These are phyloP conservation scores for Calephelis perditalis DNA, from an alignment of 2,888 invertebrate species.

Conservation along the genomic window DNA sequence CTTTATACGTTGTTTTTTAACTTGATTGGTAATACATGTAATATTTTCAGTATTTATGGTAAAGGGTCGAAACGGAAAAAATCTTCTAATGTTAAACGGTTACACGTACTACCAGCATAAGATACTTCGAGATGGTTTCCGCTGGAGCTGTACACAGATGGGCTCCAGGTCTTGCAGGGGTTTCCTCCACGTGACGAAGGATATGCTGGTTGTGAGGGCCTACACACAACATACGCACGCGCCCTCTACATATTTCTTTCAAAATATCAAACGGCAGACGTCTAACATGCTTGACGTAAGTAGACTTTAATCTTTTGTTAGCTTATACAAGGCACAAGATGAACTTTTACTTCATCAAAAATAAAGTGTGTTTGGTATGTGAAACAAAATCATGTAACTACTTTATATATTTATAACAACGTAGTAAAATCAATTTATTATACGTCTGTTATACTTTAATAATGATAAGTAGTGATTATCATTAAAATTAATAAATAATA, in stretches of 20 bases:
- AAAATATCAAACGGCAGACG: conserved; percentile 42
- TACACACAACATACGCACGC: conserved; percentile 63
- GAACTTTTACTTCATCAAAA: no score
- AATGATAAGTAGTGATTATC: no score
- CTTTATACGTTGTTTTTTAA: background rate
- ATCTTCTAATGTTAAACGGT: conserved; percentile 62
- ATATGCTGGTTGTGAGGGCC: conserved; percentile 61
- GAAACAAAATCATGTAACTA: no score
- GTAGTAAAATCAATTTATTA: no score
- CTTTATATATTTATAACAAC: no score
- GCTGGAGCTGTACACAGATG: conserved; percentile 74
- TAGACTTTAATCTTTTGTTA: conserved; percentile 11
- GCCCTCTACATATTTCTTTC: conserved; percentile 56
- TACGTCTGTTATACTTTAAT: no score
- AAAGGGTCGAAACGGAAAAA: conserved; percentile 63
- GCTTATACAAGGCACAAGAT: no score
- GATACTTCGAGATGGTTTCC: conserved; percentile 57
- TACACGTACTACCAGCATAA: conserved; percentile 72
- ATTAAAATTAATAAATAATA: no score
- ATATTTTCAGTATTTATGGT: conserved; percentile 61
- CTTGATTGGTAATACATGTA: conserved; percentile 24
- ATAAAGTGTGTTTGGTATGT: no score
- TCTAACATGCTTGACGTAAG: conserved; percentile 33
- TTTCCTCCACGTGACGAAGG: conserved; percentile 61
- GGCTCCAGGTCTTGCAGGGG: conserved; percentile 67